Base-by-base conservation (phyloP, 2,113 vertebrate genomes). In the Tonatia bakeri region DNA sequence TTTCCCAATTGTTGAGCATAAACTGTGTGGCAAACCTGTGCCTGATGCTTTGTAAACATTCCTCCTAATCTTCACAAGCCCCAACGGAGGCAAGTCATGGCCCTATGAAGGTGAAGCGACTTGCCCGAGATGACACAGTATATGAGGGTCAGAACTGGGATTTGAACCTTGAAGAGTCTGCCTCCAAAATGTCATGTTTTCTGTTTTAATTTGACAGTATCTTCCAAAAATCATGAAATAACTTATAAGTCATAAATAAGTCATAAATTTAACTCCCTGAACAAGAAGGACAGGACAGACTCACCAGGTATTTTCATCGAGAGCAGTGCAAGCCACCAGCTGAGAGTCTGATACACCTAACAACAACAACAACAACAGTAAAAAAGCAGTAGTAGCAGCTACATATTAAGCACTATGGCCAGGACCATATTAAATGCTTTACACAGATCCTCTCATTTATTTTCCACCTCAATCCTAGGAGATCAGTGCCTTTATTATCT, bases 21-120 rank as follows among this genome's bases (percentile, higher is more conserved):
- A 67, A 3, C 10, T 8, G 4, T 7, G 1, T 5, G 24, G 54
- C 26, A 26, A 83, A n/a, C 22, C 1, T 1, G 0, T 43, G 12
- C 16, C 72, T 36, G 36, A 3, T 14, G 33, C n/a, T 56, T 73
- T 7, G 24, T 24, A 36, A 20, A 7, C 33, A 19, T 73, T 22
- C 1, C 80, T 54, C 38, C 40, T 26, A 36, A 31, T 13, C 20
- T 3, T 38, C 22, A n/a, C 4, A 40, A n/a, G 7, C n/a, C 16
- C 75, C 20, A 14, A 8, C 28, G 31, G 20, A 75, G 52, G 38
- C 56, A 40, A 36, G 38, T 28, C 14, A 0, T 22, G 65, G 2
- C 10, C 61, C 47, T 20, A 24, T 0, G 12, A 92, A 73, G 38
- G n/a, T 24, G 14, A 64, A 40, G 8, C 47, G 36, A 64, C 20